phyloP scores from a whole-genome alignment of 2,113 vertebrate genomes.

The Stegostoma tigrinum region DNA sequence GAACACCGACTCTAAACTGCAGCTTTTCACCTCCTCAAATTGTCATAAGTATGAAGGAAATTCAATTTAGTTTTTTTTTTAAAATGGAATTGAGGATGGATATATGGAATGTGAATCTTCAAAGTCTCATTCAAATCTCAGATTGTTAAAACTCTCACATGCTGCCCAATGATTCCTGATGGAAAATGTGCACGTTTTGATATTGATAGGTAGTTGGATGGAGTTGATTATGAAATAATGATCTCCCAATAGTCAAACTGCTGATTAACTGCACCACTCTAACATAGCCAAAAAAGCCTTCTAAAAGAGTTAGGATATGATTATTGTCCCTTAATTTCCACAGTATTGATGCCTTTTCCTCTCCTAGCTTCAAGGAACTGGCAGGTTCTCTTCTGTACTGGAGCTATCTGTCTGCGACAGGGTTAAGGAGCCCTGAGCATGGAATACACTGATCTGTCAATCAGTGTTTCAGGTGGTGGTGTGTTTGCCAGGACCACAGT shows the following conservation, averaged over 20 bases:
- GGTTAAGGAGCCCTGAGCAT: background rate
- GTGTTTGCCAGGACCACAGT: slow-evolving; percentile 31
- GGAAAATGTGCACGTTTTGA: no score
- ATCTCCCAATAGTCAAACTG: no score
- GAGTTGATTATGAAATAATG: no score
- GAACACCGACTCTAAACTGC: background rate
- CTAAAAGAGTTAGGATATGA: background rate
- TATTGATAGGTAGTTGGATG: no score
- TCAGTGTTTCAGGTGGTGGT: background rate
- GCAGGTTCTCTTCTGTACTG: background rate
- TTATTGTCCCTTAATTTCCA: background rate
- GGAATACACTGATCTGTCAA: background rate
- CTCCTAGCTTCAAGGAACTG: background rate
- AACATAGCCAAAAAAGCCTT: no score
- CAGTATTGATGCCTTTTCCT: background rate
- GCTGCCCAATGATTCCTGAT: no score
- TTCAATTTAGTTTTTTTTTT: no score
- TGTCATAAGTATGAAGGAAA: background rate
- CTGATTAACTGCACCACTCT: no score
- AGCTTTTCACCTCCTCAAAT: background rate
- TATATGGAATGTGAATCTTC: background rate
- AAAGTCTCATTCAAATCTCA: background rate
- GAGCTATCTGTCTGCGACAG: background rate
- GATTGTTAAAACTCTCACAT: no score
- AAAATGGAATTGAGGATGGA: no score